Percentiles rank a stretch among this genome's conserved stretches.
phyloP scores from a whole-genome alignment of 2,888 invertebrate genomes.

The Patella pellucida region DNA sequence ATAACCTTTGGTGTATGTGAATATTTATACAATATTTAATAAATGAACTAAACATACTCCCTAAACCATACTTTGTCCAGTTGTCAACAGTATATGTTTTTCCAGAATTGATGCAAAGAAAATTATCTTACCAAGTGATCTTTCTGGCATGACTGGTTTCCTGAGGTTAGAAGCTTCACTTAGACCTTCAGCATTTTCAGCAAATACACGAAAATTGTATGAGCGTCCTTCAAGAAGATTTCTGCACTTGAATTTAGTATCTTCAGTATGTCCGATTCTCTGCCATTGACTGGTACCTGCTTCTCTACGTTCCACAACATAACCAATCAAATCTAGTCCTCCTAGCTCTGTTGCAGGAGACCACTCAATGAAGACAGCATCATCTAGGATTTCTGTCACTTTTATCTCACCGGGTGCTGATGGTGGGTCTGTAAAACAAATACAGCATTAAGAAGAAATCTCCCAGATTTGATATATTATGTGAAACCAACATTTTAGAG shows the following conservation, averaged over 20 bases:
- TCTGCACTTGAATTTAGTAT: slow-evolving; percentile 50
- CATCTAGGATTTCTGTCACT: slow-evolving; percentile 54
- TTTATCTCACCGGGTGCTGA: slow-evolving; percentile 59
- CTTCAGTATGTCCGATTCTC: slow-evolving; percentile 44
- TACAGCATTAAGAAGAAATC: neutral
- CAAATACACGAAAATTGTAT: slow-evolving; percentile 89
- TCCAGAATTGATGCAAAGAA: too few species aligned
- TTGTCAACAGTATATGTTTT: too few species aligned
- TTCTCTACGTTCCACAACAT: slow-evolving; percentile 71
- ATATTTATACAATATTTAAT: too few species aligned
- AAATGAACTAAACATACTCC: too few species aligned
- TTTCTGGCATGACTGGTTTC: slow-evolving; percentile 56
- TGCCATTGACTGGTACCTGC: slow-evolving; percentile 69
- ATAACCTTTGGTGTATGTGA: too few species aligned
- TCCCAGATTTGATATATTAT: too few species aligned
- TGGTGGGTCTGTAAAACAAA: slow-evolving; percentile 58
- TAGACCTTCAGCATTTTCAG: slow-evolving; percentile 90
- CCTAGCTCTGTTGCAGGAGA: slow-evolving; percentile 89
- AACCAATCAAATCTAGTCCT: slow-evolving; percentile 75
- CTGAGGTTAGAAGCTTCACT: slow-evolving; percentile 81
- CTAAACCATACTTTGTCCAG: too few species aligned
- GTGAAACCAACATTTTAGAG: too few species aligned
- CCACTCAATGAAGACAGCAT: slow-evolving; percentile 85
- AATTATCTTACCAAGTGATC: slow-evolving; percentile 46
- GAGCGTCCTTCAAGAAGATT: slow-evolving; percentile 88